phyloP scores from a whole-genome alignment of 2,797 vertebrate species.

The Rachycentron canadum region DNA sequence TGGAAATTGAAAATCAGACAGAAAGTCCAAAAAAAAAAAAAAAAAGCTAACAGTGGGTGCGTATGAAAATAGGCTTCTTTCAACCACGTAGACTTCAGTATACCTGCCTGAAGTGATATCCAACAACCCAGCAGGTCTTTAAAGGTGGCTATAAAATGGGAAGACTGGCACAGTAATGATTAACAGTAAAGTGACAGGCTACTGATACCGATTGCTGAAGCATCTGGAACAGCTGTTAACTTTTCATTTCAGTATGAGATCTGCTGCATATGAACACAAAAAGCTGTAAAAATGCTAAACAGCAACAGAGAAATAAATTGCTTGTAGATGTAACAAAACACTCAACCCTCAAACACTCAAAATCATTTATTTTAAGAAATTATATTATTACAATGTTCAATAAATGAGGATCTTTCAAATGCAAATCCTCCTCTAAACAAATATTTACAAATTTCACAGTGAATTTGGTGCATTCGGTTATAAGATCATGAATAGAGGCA shows the following conservation, averaged over 20 bases:
- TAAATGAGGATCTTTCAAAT: slow-evolving; percentile 58
- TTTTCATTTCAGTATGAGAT: neutral
- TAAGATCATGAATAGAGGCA: neutral
- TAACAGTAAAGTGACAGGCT: neutral
- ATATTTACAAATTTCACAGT: slow-evolving; percentile 83
- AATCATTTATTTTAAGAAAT: slow-evolving; percentile 74
- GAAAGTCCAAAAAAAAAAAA: neutral
- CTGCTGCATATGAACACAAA: neutral
- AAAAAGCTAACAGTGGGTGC: neutral
- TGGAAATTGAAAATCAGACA: neutral
- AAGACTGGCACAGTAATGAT: neutral
- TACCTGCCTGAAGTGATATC: neutral
- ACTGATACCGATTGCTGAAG: neutral
- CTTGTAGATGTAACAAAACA: slow-evolving; percentile 4
- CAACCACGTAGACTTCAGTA: neutral
- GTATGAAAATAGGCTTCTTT: neutral
- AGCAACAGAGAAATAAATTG: neutral
- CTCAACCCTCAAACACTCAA: slow-evolving; percentile 17
- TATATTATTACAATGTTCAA: slow-evolving; percentile 62
- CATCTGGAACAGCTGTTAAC: neutral
- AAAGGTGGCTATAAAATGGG: neutral
- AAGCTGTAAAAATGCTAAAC: neutral
- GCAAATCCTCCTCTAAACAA: slow-evolving; percentile 21
- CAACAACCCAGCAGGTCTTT: neutral
- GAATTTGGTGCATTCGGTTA: slow-evolving; percentile 68